Percentiles rank a stretch among this genome's conserved stretches.
These are phyloP conservation scores for Lasioglossum calceatum DNA, from an alignment of 2,888 invertebrate genomes.

Conservation along the genomic window DNA sequence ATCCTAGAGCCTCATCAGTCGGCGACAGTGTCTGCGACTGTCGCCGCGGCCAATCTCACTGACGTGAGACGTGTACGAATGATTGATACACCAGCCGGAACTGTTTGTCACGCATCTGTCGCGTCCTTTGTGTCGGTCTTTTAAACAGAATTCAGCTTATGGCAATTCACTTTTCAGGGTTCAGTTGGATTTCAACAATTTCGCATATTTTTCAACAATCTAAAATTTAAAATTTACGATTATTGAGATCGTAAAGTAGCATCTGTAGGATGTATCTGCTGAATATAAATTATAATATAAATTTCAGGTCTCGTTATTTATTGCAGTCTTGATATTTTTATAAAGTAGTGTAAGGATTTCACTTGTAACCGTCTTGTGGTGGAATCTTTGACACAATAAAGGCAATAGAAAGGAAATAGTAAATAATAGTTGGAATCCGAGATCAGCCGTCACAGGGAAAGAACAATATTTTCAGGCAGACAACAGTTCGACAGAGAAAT, in stretches of 20 bases:
- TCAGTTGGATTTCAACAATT: background rate
- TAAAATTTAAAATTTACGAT: background rate
- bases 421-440: background rate
- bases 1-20: slow-evolving; percentile 19
- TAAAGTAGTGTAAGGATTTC: too few species aligned
- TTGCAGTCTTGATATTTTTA: background rate
- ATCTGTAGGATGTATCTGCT: background rate
- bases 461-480: background rate
- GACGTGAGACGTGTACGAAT: slow-evolving; percentile 22
- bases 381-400: background rate
- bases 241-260: background rate
- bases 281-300: background rate
- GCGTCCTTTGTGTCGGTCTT: background rate
- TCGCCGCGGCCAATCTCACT: slow-evolving; percentile 25
- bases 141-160: slow-evolving; percentile 5
- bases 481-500: background rate
- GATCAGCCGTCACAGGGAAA: background rate
- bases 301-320: background rate
- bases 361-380: too few species aligned
- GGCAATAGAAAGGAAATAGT: background rate
- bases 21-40: slow-evolving; percentile 18
- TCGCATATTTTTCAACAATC: background rate
- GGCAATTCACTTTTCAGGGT: background rate
- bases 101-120: slow-evolving; percentile 5
- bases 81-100: slow-evolving; percentile 16